Base-by-base conservation (phyloP, 2,797 vertebrate genomes). In the Tokudaia tokunoshimensis region DNA sequence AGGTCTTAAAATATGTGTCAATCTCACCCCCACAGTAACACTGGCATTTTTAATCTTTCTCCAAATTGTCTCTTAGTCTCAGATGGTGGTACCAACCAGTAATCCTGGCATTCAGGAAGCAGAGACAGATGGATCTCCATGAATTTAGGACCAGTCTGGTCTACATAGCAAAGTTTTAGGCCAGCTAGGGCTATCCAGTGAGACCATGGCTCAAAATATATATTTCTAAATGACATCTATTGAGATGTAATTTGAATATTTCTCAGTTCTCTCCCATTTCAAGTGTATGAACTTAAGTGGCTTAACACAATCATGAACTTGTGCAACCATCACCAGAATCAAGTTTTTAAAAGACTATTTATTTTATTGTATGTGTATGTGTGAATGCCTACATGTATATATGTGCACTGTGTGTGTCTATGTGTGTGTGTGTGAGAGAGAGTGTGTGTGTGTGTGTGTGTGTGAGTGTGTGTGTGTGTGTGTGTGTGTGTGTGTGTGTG, bases 271-370 rank as follows among this genome's bases (percentile, higher is more conserved):
- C 22, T 12, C 15, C 17, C 12, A 84, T 88, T 93, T 87, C 55
- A 93, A 94, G 13, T 89, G 15, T 82, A 41, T 86, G 6, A 31
- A 83, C 41, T 89, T 87, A 4, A 50, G 50, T 67, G 63, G 26
- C 31, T 91, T 97, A 93, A 89, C 57, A 3, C 87, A 79, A 75
- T 80, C 47, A 79, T 34, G 22, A 78, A 84, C 52, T 75, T 93
- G 50, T 84, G 20, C 29, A 91, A 41, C 29, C n/a, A 59, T 63
- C 19, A 65, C 37, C 29, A 84, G 82, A 84, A 63, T 84, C 37
- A 84, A 47, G 31, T 63, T 61, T 11, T 31, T 3, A 34, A 84
- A 37, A 84, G 37, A 12, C 61, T 83, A 61, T 24, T 82, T 44
- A 83, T 47, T 47, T 75, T 75, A 44, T 75, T 80, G 52, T 57